phyloP scores from a whole-genome alignment of 2,113 vertebrate genomes.

The Rhadina sibilatrix region DNA sequence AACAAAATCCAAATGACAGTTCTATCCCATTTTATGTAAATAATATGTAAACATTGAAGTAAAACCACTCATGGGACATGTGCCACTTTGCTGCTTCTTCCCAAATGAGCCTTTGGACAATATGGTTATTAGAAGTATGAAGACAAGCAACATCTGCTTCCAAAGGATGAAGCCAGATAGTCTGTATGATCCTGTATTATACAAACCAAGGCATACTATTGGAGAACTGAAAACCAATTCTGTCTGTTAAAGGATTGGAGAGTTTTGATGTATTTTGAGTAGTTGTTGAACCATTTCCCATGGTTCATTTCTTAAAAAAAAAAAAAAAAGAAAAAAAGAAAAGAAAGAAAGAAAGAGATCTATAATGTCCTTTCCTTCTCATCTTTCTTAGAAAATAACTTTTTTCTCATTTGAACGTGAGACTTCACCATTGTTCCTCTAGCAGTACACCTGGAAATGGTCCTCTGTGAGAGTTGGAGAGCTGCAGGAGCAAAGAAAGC shows the following conservation, averaged over 20 bases:
- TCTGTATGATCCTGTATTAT: neutral
- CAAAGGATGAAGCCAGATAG: neutral
- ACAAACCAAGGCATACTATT: neutral
- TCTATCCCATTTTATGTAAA: neutral
- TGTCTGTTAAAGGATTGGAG: neutral
- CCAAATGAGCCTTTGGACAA: neutral
- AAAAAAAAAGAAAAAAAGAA: too few species aligned
- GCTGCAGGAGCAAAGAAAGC: neutral
- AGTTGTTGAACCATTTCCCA: neutral
- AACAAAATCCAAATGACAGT: conserved; percentile 1
- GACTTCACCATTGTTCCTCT: neutral
- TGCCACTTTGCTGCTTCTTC: neutral
- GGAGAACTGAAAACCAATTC: neutral
- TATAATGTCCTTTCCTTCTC: neutral
- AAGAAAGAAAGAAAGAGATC: neutral
- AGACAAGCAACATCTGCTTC: neutral
- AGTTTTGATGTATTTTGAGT: neutral
- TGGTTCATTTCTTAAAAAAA: neutral
- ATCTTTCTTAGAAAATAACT: neutral
- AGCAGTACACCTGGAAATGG: neutral
- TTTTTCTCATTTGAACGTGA: neutral
- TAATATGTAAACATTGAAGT: neutral
- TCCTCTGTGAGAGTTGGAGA: neutral
- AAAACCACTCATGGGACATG: neutral
- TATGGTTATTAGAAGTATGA: neutral